These are phyloP conservation scores for Mesitornis unicolor DNA, from an alignment of 2,113 vertebrate species.

Conservation along the genomic window DNA sequence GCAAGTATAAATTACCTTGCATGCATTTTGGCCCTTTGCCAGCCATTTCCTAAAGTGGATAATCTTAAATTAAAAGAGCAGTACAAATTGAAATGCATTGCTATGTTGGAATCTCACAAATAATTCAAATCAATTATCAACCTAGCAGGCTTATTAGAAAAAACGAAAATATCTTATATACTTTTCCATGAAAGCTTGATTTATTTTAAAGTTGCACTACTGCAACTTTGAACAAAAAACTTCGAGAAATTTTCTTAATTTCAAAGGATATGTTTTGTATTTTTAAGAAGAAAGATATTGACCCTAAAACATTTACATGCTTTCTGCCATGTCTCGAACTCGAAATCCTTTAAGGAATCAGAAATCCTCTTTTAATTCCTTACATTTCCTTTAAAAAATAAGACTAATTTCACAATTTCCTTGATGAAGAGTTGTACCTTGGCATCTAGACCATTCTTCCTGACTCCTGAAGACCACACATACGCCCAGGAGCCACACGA, in stretches of 20 bases:
- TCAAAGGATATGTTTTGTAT: neutral
- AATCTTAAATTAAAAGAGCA: slow-evolving; percentile 72
- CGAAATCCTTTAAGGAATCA: neutral
- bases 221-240: neutral
- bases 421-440: neutral
- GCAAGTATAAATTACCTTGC: slow-evolving; percentile 60
- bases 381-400: neutral
- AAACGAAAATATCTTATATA: neutral
- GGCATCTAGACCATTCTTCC: neutral
- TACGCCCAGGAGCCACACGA: neutral
- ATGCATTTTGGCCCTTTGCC: slow-evolving; percentile 29
- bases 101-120: neutral
- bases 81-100: slow-evolving; percentile 19
- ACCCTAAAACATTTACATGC: neutral
- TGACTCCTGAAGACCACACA: neutral
- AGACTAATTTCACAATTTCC: neutral
- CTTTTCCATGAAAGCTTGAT: slow-evolving; percentile 5
- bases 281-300: neutral
- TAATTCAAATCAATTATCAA: slow-evolving; percentile 43
- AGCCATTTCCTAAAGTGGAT: slow-evolving; percentile 61
- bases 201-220: slow-evolving; percentile 7
- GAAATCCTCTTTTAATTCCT: neutral
- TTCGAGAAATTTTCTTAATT: slow-evolving; percentile 16
- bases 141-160: neutral
- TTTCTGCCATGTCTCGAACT: neutral